Conservation (phyloP, 2,113 vertebrate genomes). For the Pimephales promelas region DNA sequence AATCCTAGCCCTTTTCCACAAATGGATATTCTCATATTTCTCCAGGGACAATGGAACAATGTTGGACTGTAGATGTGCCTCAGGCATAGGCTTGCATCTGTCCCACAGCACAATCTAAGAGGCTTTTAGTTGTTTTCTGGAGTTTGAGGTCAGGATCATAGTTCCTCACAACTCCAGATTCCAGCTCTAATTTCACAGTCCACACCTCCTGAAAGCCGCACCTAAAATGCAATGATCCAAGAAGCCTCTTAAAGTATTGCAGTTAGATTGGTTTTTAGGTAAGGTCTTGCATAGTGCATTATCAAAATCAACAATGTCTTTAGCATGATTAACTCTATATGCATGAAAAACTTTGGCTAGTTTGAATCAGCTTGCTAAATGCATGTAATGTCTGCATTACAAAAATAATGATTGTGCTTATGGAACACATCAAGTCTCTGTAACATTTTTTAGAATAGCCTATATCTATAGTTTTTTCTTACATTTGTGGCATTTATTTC, state of each 20-base stretch:
- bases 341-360: background rate
- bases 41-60: background rate
- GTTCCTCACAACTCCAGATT: conserved; percentile 10
- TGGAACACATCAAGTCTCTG: background rate
- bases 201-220: background rate
- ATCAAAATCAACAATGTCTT: background rate
- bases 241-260: conserved; percentile 33
- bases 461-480: background rate
- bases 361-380: background rate
- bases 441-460: background rate
- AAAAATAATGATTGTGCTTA: background rate
- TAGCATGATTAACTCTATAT: background rate
- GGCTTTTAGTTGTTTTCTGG: conserved; percentile 37
- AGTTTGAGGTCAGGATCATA: conserved; percentile 3
- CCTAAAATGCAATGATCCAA: conserved; percentile 13
- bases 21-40: conserved; percentile 39
- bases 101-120: conserved; percentile 22
- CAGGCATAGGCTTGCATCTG: background rate
- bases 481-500: background rate
- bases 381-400: background rate
- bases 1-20: conserved; percentile 11
- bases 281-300: background rate
- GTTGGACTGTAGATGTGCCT: background rate
- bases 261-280: conserved; percentile 28
- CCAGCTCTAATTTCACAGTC: conserved; percentile 28